phyloP scores from a whole-genome alignment of 1,140 invertebrate species.

The fruit fly (Drosophila melanogaster) region DNA sequence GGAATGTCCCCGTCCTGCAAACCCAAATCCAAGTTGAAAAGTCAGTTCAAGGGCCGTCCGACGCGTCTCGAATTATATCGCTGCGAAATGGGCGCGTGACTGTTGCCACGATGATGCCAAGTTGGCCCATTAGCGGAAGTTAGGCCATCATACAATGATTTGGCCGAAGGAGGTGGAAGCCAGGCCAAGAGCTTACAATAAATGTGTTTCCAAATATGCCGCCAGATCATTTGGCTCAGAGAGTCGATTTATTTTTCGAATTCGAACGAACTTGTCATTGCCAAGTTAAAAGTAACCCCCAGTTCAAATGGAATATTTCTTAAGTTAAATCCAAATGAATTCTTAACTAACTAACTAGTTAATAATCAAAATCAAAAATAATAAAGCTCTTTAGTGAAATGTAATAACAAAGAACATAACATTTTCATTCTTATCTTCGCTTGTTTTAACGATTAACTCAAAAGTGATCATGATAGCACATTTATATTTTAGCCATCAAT shows the following conservation, averaged over 20 bases:
- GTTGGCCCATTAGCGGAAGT: slow-evolving; percentile 57
- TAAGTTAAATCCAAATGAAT: too few species aligned
- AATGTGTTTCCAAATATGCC: neutral
- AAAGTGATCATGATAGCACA: too few species aligned
- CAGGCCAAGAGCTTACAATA: neutral
- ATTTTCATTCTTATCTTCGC: too few species aligned
- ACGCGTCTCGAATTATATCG: slow-evolving; percentile 21
- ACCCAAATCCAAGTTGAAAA: slow-evolving; percentile 45
- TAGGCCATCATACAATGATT: slow-evolving; percentile 5
- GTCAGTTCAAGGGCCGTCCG: slow-evolving; percentile 37
- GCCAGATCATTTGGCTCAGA: neutral
- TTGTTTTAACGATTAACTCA: too few species aligned
- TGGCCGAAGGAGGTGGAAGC: neutral
- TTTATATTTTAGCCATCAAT: neutral
- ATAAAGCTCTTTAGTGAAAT: too few species aligned
- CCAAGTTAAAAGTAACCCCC: too few species aligned
- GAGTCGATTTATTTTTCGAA: too few species aligned
- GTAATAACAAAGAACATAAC: too few species aligned
- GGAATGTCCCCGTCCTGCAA: neutral
- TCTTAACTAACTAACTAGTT: too few species aligned
- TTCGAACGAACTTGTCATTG: too few species aligned
- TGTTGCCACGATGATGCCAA: slow-evolving; percentile 47
- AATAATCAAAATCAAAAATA: too few species aligned
- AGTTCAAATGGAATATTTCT: too few species aligned
- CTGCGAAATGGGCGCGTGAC: slow-evolving; percentile 57